Base-by-base conservation (phyloP, 2,888 invertebrate genomes). In the Torymus tubicola region DNA sequence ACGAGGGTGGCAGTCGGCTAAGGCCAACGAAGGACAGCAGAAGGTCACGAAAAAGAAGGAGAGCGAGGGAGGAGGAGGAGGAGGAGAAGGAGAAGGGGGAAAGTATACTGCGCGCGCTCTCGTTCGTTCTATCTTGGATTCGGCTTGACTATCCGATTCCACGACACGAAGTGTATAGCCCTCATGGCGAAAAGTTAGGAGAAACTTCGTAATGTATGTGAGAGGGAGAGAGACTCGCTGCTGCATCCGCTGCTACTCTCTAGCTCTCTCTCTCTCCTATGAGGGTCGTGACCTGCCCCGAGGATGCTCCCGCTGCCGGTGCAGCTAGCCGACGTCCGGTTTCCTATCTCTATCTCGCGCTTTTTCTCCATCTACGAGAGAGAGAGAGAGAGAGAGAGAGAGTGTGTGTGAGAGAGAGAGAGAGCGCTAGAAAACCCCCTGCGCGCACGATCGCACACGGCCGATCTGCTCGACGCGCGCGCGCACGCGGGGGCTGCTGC, bases 171-270 rank as follows among this genome's bases (percentile, higher is more conserved):
- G 71, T 31, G 11, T 42, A 72, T n/a, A 31, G 70, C 70, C 78
- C 78, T 81, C 83, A 82, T 83, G 83, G 86, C 86, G 84, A 85
- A 88, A 87, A 88, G 89, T 88, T 87, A 75, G 84, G 82, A 82
- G 84, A 86, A 88, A 89, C 86, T 89, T 88, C 84, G 85, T 87
- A 88, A 89, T 89, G 88, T 87, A 89, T 87, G 87, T 88, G 88
- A 78, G 87, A 86, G 84, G 83, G 42, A 42, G 42, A 42, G 42
- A 42, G 42, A 42, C 42, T 85, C 83, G 85, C 86, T 76, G 87
- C 12, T 84, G 83, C 86, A 84, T 84, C 84, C 84, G 86, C 86
- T 87, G 80, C 87, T 86, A 86, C 86, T 84, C 83, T 85, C 84
- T 60, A 13, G 12, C 67, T 86, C 86, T 84, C 83, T 85, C 84